phyloP scores from a whole-genome alignment of 2,888 invertebrate genomes.

The Melanotus villosus region DNA sequence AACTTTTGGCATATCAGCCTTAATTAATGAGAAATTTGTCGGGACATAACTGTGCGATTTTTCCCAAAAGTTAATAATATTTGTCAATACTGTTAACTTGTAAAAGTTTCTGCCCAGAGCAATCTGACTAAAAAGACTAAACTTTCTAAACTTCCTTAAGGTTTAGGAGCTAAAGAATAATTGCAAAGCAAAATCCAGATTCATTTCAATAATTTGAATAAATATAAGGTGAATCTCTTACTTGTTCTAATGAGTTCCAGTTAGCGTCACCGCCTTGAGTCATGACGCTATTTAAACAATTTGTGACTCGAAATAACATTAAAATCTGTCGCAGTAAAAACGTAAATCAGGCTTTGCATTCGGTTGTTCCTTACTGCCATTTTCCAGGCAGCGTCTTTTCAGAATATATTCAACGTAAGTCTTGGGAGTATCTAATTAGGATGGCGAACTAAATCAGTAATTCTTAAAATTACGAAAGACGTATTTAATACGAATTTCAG shows the following conservation, averaged over 20 bases:
- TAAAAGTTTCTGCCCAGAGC: too few relatives aligned
- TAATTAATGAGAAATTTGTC: neutral
- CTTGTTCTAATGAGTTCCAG: constrained; percentile 69
- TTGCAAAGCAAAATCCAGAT: constrained; percentile 56
- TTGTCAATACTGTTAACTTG: too few relatives aligned
- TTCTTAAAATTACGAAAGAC: neutral
- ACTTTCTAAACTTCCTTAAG: constrained; percentile 23
- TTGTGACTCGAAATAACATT: constrained; percentile 71
- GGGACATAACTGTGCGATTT: neutral
- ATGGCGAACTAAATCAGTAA: constrained; percentile 8
- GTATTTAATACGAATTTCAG: neutral
- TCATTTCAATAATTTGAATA: constrained; percentile 70
- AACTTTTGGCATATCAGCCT: too few relatives aligned
- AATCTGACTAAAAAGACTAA: constrained; percentile 6
- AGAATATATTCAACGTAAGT: constrained; percentile 38
- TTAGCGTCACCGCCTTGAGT: constrained; percentile 70
- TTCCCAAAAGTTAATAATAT: neutral
- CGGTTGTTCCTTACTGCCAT: constrained; percentile 45
- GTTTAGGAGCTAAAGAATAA: constrained; percentile 33
- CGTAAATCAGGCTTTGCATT: constrained; percentile 70
- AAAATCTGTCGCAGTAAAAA: constrained; percentile 70
- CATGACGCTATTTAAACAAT: constrained; percentile 72
- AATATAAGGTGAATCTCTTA: constrained; percentile 68
- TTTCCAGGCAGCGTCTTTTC: constrained; percentile 43
- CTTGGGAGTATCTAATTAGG: constrained; percentile 30